Conservation (phyloP, 2,113 vertebrate genomes). For the Mugil cephalus region DNA sequence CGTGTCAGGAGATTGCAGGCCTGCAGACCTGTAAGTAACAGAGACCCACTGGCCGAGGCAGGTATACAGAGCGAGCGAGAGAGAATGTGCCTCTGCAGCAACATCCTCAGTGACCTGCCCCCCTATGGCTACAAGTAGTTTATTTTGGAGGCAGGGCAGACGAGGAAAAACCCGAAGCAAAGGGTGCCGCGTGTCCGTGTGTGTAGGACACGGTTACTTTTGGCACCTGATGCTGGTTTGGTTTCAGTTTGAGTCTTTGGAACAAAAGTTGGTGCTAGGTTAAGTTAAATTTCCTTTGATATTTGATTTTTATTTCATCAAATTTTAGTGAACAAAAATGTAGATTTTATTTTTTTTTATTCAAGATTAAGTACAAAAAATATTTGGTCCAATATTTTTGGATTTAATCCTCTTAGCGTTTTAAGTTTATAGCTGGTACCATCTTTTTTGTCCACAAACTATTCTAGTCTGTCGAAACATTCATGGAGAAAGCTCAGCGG, state of each 20-base stretch:
- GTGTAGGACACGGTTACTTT: constrained; percentile 5
- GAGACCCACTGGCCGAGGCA: constrained; percentile 82
- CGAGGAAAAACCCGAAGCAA: constrained; percentile 35
- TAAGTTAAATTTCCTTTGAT: background rate
- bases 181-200: constrained; percentile 27
- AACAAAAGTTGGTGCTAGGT: background rate
- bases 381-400: too few relatives aligned
- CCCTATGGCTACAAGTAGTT: constrained; percentile 56
- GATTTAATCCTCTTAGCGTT: too few relatives aligned
- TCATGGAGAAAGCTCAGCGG: too few relatives aligned
- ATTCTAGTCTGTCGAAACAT: too few relatives aligned
- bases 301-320: too few relatives aligned
- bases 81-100: constrained; percentile 76
- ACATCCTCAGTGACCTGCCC: constrained; percentile 75
- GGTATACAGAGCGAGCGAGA: constrained; percentile 63
- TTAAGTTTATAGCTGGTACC: too few relatives aligned
- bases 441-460: too few relatives aligned
- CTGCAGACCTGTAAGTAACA: constrained; percentile 88
- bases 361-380: background rate
- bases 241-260: too few relatives aligned
- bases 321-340: too few relatives aligned
- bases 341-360: background rate
- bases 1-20: constrained; percentile 88
- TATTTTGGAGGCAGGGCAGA: constrained; percentile 49
- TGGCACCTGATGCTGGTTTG: constrained; percentile 12